Base-by-base conservation (phyloP, 2,888 invertebrate genomes). In the Plagiodera versicolora region DNA sequence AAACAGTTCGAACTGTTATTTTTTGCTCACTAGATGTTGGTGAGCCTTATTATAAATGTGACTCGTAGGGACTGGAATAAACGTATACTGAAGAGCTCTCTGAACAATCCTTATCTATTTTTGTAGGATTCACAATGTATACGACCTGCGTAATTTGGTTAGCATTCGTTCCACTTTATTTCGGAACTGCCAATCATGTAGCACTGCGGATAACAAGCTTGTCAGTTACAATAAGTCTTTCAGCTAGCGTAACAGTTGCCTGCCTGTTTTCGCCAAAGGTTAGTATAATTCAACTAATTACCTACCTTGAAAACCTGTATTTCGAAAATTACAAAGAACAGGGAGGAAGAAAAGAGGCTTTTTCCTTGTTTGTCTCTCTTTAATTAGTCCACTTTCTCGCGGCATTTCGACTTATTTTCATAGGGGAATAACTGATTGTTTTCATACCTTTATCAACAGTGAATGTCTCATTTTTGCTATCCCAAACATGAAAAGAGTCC, bases 141-240 rank as follows among this genome's bases (percentile, higher is more conserved):
- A 97, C 97, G 46, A 98, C 97, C 24, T 95, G 96, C 80, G 93
- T 97, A 66, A 96, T 98, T 77, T 98, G 98, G 98, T 83, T 96
- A 68, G 98, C 98, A 17, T 98, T 98, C 81, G 94, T 98, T 58
- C 96, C 98, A 5, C 86, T 98, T 52, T 98, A 98, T 82, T 97
- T 98, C 80, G 96, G 96, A 66, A 97, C 96, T 1, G 95, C 92
- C 62, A 93, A 90, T 76, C 94, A 95, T 81, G 94, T 95, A 66
- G 92, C 94, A 10, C 84, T 97, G 62, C 86, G 97, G 63, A 92
- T 96, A 77, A 95, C 94, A 71, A 95, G 95, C 79, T 94, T 97
- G 92, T 94, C 95, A 57, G 93, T 96, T 74, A 95, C 96, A 70
- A 95, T 97, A 77, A 94, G 94, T 64, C 86, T 98, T 68, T 94